phyloP scores from a whole-genome alignment of 2,888 invertebrate species.

The Cantharis rufa region DNA sequence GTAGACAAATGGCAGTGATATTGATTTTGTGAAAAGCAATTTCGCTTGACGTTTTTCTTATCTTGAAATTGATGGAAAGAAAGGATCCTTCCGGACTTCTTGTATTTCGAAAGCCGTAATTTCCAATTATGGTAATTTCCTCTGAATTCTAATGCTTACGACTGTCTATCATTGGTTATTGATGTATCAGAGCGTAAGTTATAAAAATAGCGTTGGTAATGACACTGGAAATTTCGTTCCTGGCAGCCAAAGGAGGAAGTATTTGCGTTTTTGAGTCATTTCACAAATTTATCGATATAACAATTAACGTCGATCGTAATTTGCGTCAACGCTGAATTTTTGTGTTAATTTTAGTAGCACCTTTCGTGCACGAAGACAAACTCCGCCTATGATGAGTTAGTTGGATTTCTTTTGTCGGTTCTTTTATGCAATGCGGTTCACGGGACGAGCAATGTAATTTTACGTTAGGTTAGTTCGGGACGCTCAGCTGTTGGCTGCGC shows the following conservation, averaged over 20 bases:
- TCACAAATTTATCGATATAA: neutral
- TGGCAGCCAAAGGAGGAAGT: neutral
- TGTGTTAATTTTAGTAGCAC: conserved; percentile 13
- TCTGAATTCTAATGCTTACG: neutral
- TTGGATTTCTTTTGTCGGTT: conserved; percentile 20
- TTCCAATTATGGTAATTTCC: neutral
- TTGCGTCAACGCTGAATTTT: neutral
- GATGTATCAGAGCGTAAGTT: neutral
- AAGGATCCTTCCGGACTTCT: no score
- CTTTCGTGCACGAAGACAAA: neutral
- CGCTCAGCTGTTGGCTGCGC: conserved; percentile 31
- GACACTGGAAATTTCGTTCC: neutral
- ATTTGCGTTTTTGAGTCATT: neutral
- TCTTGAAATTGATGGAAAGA: no score
- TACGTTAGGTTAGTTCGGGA: conserved; percentile 43
- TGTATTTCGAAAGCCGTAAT: neutral
- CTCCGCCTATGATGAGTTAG: conserved; percentile 15
- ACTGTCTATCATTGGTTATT: neutral
- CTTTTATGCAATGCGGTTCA: conserved; percentile 28
- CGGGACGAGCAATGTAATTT: conserved; percentile 32
- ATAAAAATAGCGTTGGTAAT: neutral
- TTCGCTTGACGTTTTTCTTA: no score
- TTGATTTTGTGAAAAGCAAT: no score
- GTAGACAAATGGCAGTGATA: no score
- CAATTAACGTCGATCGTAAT: neutral